Base-by-base conservation (phyloP, 2,888 invertebrate genomes). In the Eupelmus urozonus region DNA sequence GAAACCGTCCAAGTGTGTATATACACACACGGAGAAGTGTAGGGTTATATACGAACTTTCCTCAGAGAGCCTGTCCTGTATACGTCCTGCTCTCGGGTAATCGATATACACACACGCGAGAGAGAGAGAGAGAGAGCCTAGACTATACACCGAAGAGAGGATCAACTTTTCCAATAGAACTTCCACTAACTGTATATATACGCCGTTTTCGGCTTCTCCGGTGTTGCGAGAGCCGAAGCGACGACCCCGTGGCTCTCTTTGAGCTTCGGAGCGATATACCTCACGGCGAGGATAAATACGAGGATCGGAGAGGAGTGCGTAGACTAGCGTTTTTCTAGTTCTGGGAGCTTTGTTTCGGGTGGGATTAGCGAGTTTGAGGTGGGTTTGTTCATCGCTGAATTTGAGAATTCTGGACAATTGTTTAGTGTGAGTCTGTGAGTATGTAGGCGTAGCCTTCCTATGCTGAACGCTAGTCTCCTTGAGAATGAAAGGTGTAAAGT, bases 371-470 rank as follows among this genome's bases (percentile, higher is more conserved):
- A n/a, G n/a, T n/a, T n/a, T n/a, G n/a, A n/a, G n/a, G n/a, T n/a
- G n/a, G n/a, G n/a, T n/a, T n/a, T n/a, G n/a, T n/a, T n/a, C n/a
- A n/a, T n/a, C n/a, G n/a, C n/a, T n/a, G n/a, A n/a, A n/a, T n/a
- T n/a, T n/a, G n/a, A n/a, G n/a, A n/a, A n/a, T n/a, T n/a, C n/a
- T n/a, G n/a, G n/a, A n/a, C n/a, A n/a, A n/a, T n/a, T 57, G 29
- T 59, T 34, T 34, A 60, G 40, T 40, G 62, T 18, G 63, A 27
- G 63, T 71, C 78, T 51, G 59, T 57, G 66, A 49, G 62, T 51
- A 60, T 25, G 65, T 71, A 73, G 72, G 72, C 72, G 63, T 73
- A 73, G 63, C 62, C 62, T 63, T 65, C 63, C 42, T 73, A 42
- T 49, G 9, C 55, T 63, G 42, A 71, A 60, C 62, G 71, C 34